Evolutionary conservation across 2,113 vertebrate species (phyloP), one percentile per base, ranked within the genome.

Genomic region (Ptilonorhynchus violaceus): DNA sequence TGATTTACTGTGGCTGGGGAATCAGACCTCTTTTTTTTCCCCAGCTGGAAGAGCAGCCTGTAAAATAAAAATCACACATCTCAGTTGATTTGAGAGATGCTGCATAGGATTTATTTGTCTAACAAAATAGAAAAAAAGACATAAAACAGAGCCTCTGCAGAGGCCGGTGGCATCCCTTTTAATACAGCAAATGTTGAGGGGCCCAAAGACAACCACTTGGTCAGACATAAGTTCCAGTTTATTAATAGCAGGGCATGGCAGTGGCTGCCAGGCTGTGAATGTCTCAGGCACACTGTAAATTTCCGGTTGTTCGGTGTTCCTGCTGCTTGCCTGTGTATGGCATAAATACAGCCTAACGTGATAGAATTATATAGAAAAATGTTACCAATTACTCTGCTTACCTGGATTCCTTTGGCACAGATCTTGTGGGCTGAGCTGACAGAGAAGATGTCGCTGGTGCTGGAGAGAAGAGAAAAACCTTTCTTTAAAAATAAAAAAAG

Each of bases 311-410:
- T 93, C 18, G 5, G 33, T 72, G 68, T 35, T 96, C 33, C 83
- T 83, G 76, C 60, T 95, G 89, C 64, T 80, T 28, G 3, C 60
- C 76, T 13, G 2, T 7, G 1, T 44, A 56, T 21, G 37, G 88
- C 70, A 88, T 84, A 95, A 90, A 95, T 92, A 90, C 86, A 95
- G 63, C 72, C 72, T 69, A 60, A 92, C 15, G 1, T 35, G 39
- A 81, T 70, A 89, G 90, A 89, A 73, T 59, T 11, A 33, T 39
- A 62, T 42, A 94, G 77, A 94, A 90, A 97, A 85, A 67, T 67
- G 47, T 96, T 95, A 97, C 95, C 94, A 88, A 52, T 95, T 90
- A 79, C 50, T 93, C 56, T 91, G 53, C 95, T 96, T 91, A 93
- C 95, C 68, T 94, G 74, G 72, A 72, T 73, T 93, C 28, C 69